Base-by-base conservation (phyloP, 1,140 invertebrate species). In the Bursaphelenchus mucronatus region DNA sequence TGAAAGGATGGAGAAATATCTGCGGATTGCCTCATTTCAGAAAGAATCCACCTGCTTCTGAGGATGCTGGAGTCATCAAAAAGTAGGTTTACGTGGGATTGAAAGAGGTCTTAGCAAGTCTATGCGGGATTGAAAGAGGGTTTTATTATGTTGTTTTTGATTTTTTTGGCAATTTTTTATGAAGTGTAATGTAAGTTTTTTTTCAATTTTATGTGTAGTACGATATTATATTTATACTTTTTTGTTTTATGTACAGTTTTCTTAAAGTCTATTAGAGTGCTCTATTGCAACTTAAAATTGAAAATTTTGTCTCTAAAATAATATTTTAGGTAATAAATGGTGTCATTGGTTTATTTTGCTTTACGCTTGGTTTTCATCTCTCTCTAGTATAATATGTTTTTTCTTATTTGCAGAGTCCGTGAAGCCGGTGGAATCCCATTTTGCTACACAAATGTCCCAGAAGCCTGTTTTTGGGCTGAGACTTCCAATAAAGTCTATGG, bases 401-500 rank as follows among this genome's bases (percentile, higher is more conserved):
- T 30, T 44, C 21, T 6, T 1, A 47, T 21, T 30, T 50, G 1
- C 49, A 68, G 67, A 49, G 57, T 74, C 58, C 53, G 52, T 41
- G 61, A 68, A 8, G 86, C 89, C 39, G 89, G 91, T 9, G 88
- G 86, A n/a, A 90, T 93, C 53, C 86, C 88, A 0, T 76, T 91
- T 0, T 84, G 88, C 43, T 86, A 90, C 0, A 90, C 90, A 1
- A 90, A 90, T 83, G 82, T 93, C 45, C 90, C 90, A 79, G 93
- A 94, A 39, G 86, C 90, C 67, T 89, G 88, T 72, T 78, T 88
- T 30, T 87, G 88, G 82, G 92, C 90, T 87, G 92, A 95, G 82
- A 89, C 89, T 10, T 86, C 86, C 50, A 96, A 96, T 81, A 87
- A 86, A 21, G 84, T 96, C 5, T 89, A 93, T 76, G 93, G 91